A percentile compares a stretch with the other conserved stretches of the same genome.
phyloP scores from a whole-genome alignment of 2,797 vertebrate genomes.

The Cirrhinus mrigala region DNA sequence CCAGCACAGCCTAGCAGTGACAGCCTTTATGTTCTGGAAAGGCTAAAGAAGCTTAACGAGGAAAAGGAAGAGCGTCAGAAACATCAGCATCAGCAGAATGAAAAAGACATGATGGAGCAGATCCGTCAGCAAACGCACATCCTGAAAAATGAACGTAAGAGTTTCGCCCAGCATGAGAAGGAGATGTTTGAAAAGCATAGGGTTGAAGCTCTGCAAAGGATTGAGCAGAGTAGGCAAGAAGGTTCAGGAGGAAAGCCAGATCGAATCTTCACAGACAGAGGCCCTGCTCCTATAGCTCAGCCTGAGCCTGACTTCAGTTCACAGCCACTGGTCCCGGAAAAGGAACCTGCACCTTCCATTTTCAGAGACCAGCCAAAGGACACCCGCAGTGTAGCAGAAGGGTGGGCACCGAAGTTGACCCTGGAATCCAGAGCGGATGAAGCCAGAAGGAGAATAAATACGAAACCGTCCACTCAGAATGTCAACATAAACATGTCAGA shows the following conservation, averaged over 20 bases:
- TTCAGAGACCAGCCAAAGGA: constrained; percentile 75
- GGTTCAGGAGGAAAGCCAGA: constrained; percentile 62
- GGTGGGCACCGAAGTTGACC: constrained; percentile 80
- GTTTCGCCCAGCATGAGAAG: constrained; percentile 80
- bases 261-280: constrained; percentile 74
- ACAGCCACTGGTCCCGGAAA: constrained; percentile 57
- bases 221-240: constrained; percentile 77
- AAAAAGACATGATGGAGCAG: constrained; percentile 91
- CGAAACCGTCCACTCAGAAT: constrained; percentile 71
- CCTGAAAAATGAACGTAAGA: constrained; percentile 77
- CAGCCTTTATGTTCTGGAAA: constrained; percentile 70
- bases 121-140: constrained; percentile 62
- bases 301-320: constrained; percentile 65
- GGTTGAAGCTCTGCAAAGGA: constrained; percentile 80
- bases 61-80: constrained; percentile 90
- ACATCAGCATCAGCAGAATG: constrained; percentile 81
- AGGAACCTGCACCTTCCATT: constrained; percentile 69
- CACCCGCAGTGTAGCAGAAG: constrained; percentile 65
- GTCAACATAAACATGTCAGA: constrained; percentile 73
- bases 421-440: constrained; percentile 79
- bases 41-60: constrained; percentile 85
- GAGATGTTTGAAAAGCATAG: constrained; percentile 83
- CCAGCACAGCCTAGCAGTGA: constrained; percentile 48
- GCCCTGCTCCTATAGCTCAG: constrained; percentile 65
- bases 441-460: constrained; percentile 68